Percentiles rank a stretch among this genome's conserved stretches.
These are phyloP conservation scores for Toxotes jaculatrix DNA, from an alignment of 2,113 vertebrate species.

Conservation along the genomic window DNA sequence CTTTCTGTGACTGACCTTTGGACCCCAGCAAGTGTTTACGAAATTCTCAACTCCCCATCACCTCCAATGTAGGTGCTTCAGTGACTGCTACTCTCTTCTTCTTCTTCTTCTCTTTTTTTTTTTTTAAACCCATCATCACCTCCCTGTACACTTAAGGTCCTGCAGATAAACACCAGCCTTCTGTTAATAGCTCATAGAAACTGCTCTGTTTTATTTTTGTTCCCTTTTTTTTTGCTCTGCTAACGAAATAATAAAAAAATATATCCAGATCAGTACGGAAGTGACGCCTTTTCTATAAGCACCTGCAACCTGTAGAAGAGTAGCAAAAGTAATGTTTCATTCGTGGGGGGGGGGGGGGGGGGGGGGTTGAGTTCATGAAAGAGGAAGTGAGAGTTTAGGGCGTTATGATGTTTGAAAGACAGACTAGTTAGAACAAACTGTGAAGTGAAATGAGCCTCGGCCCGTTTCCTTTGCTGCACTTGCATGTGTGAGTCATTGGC, in stretches of 20 bases:
- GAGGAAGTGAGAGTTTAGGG: slow-evolving; percentile 71
- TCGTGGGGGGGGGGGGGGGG: not conserved
- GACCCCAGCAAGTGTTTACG: slow-evolving; percentile 71
- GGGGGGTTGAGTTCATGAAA: slow-evolving; percentile 6
- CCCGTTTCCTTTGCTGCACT: slow-evolving; percentile 59
- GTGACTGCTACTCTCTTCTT: slow-evolving; percentile 34
- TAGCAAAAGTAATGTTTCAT: slow-evolving; percentile 22
- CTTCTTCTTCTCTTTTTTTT: slow-evolving; percentile 23
- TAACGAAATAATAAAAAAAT: slow-evolving; percentile 82
- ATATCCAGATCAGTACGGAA: slow-evolving; percentile 78
- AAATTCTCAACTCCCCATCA: slow-evolving; percentile 38
- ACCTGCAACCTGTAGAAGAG: not conserved
- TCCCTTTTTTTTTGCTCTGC: slow-evolving; percentile 78
- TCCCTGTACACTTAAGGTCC: slow-evolving; percentile 51
- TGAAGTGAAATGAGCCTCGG: slow-evolving; percentile 43
- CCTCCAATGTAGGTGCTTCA: slow-evolving; percentile 65
- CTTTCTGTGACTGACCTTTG: slow-evolving; percentile 72
- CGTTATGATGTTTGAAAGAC: slow-evolving; percentile 34
- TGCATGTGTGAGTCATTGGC: slow-evolving; percentile 60
- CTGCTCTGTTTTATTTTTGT: slow-evolving; percentile 66
- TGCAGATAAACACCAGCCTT: slow-evolving; percentile 53
- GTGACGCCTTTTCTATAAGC: slow-evolving; percentile 72
- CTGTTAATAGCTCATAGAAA: slow-evolving; percentile 65
- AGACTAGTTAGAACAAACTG: not conserved
- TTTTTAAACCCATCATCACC: slow-evolving; percentile 12